Base-by-base conservation (phyloP, 2,797 vertebrate genomes). In the Pangasius krempfi region DNA sequence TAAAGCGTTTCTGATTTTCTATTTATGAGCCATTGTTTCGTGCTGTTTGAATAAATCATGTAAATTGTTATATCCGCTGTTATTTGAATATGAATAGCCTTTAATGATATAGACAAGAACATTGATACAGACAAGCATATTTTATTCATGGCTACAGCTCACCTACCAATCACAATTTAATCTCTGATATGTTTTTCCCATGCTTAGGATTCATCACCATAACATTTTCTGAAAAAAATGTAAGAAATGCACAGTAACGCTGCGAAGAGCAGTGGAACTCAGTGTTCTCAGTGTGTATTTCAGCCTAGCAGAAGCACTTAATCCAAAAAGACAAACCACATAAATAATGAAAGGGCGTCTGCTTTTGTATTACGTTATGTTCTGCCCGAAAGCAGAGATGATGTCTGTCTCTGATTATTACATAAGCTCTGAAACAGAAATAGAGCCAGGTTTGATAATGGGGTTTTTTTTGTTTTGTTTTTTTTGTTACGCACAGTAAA, bases 41-140 rank as follows among this genome's bases (percentile, higher is more conserved):
- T 78, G 40, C 58, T 78, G 72, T 60, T 87, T 64, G 47, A 87
- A 84, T 89, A 87, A 85, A 80, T 68, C n/a, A 70, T 84, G 72
- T 79, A 27, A 40, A 80, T 87, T 84, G 68, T 56, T 86, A 47
- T 37, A 66, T 73, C 60, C 47, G 22, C 64, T 64, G 27, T 44
- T 70, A 90, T 86, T 44, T 89, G 50, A 89, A 82, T 85, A 80
- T 82, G 87, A 85, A 76, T 82, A 37, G 72, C 40, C 33, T 83
- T 83, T 89, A 86, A 88, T 87, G 82, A 79, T 84, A 60, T 73
- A 64, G 81, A 75, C 62, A 81, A 86, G 82, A 90, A 82, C 78
- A 58, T 73, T 82, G 76, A 83, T 87, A 80, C 0, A 27, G 70
- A 88, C 47, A 7, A 14, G 44, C 62, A 87, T 47, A 83, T 89